phyloP scores from a whole-genome alignment of 2,888 invertebrate genomes.

The Leistus spinibarbis region DNA sequence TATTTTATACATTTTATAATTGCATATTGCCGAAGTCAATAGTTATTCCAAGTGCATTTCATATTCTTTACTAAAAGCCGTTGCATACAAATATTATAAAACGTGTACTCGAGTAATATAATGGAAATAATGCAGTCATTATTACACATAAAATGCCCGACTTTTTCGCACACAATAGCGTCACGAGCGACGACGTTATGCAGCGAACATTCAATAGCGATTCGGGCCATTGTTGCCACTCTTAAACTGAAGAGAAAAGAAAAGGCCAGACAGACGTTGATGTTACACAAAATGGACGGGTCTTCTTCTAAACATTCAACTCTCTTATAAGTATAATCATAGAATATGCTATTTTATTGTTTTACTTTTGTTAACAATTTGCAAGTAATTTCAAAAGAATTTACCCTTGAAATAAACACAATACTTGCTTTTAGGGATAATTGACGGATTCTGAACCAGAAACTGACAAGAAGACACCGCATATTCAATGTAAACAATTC shows the following conservation, averaged over 20 bases:
- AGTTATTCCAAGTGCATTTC: neutral
- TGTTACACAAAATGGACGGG: neutral
- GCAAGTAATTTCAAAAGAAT: too few relatives aligned
- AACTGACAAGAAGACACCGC: too few relatives aligned
- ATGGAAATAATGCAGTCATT: constrained; percentile 1
- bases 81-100: constrained; percentile 8
- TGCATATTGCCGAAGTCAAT: neutral
- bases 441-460: too few relatives aligned
- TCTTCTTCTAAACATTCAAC: too few relatives aligned
- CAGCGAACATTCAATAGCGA: neutral
- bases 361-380: too few relatives aligned
- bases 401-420: too few relatives aligned
- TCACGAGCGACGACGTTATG: neutral
- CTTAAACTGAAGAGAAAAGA: neutral
- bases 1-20: neutral
- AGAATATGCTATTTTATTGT: too few relatives aligned
- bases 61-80: neutral
- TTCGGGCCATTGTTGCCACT: neutral
- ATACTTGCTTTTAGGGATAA: too few relatives aligned
- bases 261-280: neutral
- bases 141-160: neutral
- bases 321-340: too few relatives aligned
- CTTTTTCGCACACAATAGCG: neutral
- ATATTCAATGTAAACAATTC: too few relatives aligned
- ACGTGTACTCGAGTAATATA: neutral